These are phyloP conservation scores for Drosophila pachea DNA, from an alignment of 1,140 invertebrate species.

Conservation along the genomic window DNA sequence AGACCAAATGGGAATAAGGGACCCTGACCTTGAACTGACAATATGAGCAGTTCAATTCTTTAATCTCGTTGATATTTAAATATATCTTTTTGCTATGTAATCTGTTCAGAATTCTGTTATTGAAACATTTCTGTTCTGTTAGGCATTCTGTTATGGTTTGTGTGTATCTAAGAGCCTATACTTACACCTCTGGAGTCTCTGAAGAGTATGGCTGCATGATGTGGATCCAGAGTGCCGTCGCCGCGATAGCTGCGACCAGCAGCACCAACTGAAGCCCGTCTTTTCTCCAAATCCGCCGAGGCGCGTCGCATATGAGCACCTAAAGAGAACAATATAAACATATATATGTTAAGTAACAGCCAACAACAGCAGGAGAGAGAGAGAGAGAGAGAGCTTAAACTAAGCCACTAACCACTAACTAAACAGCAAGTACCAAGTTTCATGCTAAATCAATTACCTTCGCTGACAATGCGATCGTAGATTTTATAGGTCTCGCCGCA, in stretches of 20 bases:
- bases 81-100: no score
- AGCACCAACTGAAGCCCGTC: constrained; percentile 86
- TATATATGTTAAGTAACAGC: background rate
- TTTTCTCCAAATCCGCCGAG: constrained; percentile 86
- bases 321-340: constrained; percentile 61
- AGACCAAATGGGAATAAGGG: no score
- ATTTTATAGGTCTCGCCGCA: constrained; percentile 90
- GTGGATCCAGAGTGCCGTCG: constrained; percentile 85
- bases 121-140: no score
- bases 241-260: constrained; percentile 79
- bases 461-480: constrained; percentile 87
- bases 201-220: constrained; percentile 92
- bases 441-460: constrained; percentile 88
- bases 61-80: no score
- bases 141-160: no score
- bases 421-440: constrained; percentile 66
- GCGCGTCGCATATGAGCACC: constrained; percentile 86
- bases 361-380: no score
- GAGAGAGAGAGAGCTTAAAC: background rate
- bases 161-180: no score
- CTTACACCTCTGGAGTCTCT: constrained; percentile 93
- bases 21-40: no score
- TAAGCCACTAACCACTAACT: constrained; percentile 12
- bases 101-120: no score
- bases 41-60: no score